These are phyloP conservation scores for Furcula furcula DNA, from an alignment of 2,888 invertebrate species.

Conservation along the genomic window DNA sequence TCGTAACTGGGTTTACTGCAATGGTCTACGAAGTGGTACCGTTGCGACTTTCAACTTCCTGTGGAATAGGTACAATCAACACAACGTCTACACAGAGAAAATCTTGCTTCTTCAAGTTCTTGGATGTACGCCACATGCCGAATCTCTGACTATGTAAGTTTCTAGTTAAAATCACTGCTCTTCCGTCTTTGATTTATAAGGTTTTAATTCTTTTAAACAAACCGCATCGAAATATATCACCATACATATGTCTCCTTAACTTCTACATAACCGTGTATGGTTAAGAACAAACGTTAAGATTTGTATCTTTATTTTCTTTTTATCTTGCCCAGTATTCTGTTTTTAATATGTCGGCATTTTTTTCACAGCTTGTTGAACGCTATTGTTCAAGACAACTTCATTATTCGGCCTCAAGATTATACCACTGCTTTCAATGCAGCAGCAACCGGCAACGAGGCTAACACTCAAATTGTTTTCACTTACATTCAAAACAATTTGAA, in stretches of 20 bases:
- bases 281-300: no score
- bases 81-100: constrained; percentile 86
- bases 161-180: no score
- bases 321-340: no score
- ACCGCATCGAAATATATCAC: no score
- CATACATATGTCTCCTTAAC: no score
- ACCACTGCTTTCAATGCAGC: constrained; percentile 68
- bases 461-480: constrained; percentile 77
- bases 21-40: constrained; percentile 84
- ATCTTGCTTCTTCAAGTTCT: constrained; percentile 84
- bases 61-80: constrained; percentile 81
- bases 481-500: constrained; percentile 64
- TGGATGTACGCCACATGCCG: constrained; percentile 83
- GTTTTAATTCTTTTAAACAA: no score
- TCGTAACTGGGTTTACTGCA: constrained; percentile 88
- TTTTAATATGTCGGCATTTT: no score
- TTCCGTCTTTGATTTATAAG: no score
- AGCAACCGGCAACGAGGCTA: constrained; percentile 77
- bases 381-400: constrained; percentile 45
- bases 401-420: constrained; percentile 75
- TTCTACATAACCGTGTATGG: no score
- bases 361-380: constrained; percentile 46
- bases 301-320: no score
- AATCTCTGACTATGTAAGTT: constrained; percentile 75
- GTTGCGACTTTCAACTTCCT: constrained; percentile 84